phyloP scores from a whole-genome alignment of 2,888 invertebrate genomes.

The Drosophila subquinaria region DNA sequence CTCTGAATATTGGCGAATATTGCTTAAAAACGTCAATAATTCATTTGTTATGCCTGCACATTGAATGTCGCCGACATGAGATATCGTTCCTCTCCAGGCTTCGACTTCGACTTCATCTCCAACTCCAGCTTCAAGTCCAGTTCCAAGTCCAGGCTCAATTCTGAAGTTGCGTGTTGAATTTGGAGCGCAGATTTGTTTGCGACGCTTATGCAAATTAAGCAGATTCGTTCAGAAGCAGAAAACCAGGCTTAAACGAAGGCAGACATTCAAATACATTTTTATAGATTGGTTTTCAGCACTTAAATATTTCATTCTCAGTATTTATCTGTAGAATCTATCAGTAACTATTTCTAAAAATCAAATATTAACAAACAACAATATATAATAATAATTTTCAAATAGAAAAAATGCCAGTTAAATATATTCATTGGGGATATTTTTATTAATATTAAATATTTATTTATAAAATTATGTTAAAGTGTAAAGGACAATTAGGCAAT shows the following conservation, averaged over 20 bases:
- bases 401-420: too few species aligned
- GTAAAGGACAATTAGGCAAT: background rate
- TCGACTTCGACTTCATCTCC: conserved; percentile 14
- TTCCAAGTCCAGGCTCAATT: conserved; percentile 5
- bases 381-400: background rate
- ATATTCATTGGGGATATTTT: too few species aligned
- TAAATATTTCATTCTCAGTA: background rate
- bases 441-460: too few species aligned
- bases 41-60: conserved; percentile 86
- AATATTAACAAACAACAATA: background rate
- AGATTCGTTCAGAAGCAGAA: conserved; percentile 37
- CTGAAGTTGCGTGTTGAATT: conserved; percentile 69
- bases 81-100: conserved; percentile 62
- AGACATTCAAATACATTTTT: background rate
- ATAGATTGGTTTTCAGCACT: background rate
- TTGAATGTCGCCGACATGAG: conserved; percentile 83
- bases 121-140: conserved; percentile 6
- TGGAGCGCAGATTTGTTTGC: conserved; percentile 74
- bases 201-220: conserved; percentile 77
- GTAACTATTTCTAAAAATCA: background rate
- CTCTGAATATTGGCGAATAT: conserved; percentile 83
- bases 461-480: background rate
- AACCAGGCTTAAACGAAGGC: background rate
- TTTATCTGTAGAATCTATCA: background rate
- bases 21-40: conserved; percentile 86